Conservation (phyloP, 2,888 invertebrate genomes). For the Mythimna albipuncta region DNA sequence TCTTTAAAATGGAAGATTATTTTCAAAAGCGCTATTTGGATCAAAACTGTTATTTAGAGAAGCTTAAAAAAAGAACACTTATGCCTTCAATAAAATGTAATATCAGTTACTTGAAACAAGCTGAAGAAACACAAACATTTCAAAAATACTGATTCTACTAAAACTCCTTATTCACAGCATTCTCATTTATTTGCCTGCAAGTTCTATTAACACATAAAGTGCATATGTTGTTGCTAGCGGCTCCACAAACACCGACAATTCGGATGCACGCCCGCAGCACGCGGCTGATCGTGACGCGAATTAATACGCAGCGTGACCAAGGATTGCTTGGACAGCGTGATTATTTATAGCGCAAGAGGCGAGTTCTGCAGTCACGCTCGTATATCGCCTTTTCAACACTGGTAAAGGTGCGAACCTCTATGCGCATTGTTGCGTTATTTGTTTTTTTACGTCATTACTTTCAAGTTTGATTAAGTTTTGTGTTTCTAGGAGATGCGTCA, state of each 20-base stretch:
- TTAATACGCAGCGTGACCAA: conserved; percentile 55
- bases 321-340: conserved; percentile 44
- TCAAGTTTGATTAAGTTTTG: background rate
- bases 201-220: conserved; percentile 13
- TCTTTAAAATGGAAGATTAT: background rate
- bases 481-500: background rate
- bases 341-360: conserved; percentile 35
- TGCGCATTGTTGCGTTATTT: background rate
- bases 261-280: conserved; percentile 33
- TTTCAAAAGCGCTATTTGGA: background rate
- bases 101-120: background rate
- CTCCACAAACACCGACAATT: conserved; percentile 28
- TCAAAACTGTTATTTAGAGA: background rate
- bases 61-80: background rate
- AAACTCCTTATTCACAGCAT: conserved; percentile 3
- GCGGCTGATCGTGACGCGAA: conserved; percentile 60
- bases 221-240: background rate
- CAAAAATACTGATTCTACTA: background rate
- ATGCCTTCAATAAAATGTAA: background rate
- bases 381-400: conserved; percentile 1
- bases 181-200: background rate
- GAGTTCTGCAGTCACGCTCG: conserved; percentile 9
- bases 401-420: background rate
- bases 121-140: background rate
- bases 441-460: background rate